Evolutionary conservation across 2,888 invertebrate genomes (phyloP).

Genomic region (Steromphala cineraria): DNA sequence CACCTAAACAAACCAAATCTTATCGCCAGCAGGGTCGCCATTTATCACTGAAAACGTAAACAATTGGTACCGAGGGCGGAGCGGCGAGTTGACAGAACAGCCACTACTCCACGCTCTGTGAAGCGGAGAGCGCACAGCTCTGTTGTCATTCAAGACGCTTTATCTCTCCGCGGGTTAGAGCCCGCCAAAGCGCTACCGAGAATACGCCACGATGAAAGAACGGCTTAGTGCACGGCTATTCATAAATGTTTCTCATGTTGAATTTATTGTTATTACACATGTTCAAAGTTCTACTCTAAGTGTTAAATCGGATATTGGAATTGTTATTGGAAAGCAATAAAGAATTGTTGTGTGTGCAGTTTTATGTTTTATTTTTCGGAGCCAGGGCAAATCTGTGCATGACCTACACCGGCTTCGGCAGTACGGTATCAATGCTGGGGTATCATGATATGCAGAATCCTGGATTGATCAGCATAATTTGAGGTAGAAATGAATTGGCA

Average conservation of each 20-base stretch:
- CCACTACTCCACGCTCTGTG: not conserved
- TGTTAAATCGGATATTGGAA: not conserved
- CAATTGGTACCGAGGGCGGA: not conserved
- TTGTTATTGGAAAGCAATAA: not conserved
- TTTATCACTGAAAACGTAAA: constrained; percentile 14
- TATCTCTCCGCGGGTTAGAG: not conserved
- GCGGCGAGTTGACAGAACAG: not conserved
- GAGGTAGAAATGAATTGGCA: no score
- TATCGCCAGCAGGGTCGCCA: not conserved
- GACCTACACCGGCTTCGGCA: no score
- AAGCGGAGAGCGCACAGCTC: not conserved
- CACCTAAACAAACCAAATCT: constrained; percentile 12
- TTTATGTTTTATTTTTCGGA: not conserved
- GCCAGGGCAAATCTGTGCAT: not conserved
- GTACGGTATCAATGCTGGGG: no score
- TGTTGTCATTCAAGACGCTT: constrained; percentile 13
- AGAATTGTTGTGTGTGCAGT: not conserved
- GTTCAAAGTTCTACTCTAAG: not conserved
- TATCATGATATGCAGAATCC: no score
- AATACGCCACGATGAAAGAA: not conserved
- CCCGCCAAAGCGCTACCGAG: not conserved
- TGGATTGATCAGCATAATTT: no score
- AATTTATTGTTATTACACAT: not conserved
- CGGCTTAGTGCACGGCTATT: not conserved
- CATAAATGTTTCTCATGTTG: not conserved